Evolutionary conservation across 2,797 vertebrate genomes (phyloP).

Genomic region (Fistularia tabacaria): DNA sequence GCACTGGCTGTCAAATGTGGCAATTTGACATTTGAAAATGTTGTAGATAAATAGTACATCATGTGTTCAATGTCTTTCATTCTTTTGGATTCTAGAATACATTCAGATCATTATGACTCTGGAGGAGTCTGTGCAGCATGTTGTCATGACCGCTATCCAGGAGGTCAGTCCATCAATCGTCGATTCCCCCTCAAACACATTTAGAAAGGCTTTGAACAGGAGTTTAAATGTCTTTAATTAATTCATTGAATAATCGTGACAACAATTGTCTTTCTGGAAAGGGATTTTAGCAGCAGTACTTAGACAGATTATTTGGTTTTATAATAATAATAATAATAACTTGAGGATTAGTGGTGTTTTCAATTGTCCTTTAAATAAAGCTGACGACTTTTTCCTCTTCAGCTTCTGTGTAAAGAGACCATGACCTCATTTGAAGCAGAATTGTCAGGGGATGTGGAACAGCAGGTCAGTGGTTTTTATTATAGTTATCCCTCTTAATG

Average conservation of each 20-base stretch:
- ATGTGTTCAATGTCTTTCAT: neutral
- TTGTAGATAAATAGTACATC: too few species aligned
- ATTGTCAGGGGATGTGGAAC: slow-evolving; percentile 81
- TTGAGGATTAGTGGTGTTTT: neutral
- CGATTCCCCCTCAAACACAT: too few species aligned
- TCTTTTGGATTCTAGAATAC: slow-evolving; percentile 78
- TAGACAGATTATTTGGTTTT: too few species aligned
- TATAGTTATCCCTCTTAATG: neutral
- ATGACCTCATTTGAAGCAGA: slow-evolving; percentile 73
- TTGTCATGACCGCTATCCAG: slow-evolving; percentile 98
- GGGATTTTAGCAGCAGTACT: too few species aligned
- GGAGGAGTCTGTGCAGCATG: slow-evolving; percentile 96
- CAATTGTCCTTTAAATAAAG: slow-evolving; percentile 13
- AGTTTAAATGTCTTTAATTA: neutral
- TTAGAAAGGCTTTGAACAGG: too few species aligned
- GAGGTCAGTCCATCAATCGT: slow-evolving; percentile 76
- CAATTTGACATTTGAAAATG: too few species aligned
- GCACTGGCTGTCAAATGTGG: too few species aligned
- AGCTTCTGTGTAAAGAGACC: slow-evolving; percentile 91
- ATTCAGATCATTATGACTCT: slow-evolving; percentile 98
- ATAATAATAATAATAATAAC: too few species aligned
- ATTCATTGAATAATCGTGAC: neutral
- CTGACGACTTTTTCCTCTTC: slow-evolving; percentile 33
- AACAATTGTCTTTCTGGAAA: too few species aligned
- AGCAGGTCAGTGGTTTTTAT: slow-evolving; percentile 78